Base-by-base conservation (phyloP, 2,888 invertebrate genomes). In the Coelinius sp. region DNA sequence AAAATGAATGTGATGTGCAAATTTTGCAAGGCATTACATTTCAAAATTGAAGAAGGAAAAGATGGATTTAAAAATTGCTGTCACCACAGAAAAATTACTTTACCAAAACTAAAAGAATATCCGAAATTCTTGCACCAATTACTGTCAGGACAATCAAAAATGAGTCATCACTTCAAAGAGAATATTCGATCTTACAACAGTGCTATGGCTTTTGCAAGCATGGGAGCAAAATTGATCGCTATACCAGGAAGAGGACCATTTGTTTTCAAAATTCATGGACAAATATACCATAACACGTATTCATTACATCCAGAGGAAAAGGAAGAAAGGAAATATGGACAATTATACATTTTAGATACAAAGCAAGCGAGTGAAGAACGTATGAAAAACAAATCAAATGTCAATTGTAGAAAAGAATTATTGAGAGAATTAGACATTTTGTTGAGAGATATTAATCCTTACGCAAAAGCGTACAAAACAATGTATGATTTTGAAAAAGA, bases 281-380 rank as follows among this genome's bases (percentile, higher is more conserved):
- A 67, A 68, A 68, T 63, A n/a, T 71, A 71, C 67, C 71, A 71
- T 49, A 71, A 71, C 41, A 71, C 71, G 66, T 56, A 46, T 14
- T n/a, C 66, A 27, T 49, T 71, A 22, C 65, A 66, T 44, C 59
- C 65, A 31, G 5, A 66, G 12, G 35, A 20, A n/a, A 49, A 35
- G 31, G 12, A 53, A 22, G 67, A 56, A 44, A 44, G 62, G n/a
- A 67, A 67, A 66, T 71, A 71, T 62, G 67, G 66, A 10, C 70
- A 64, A 53, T 64, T 70, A 52, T 70, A 70, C 20, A 38, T 70
- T 7, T 49, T 70, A 25, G 64, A 70, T 64, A 52, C 52, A 7
- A 24, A 59, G 20, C 35, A 41, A 17, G 64, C 41, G 41, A 70
- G 27, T 52, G n/a, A n/a, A n/a, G n/a, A n/a, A n/a, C n/a, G n/a